Evolutionary conservation across 2,113 vertebrate genomes (phyloP).

Genomic region (Semnopithecus entellus): DNA sequence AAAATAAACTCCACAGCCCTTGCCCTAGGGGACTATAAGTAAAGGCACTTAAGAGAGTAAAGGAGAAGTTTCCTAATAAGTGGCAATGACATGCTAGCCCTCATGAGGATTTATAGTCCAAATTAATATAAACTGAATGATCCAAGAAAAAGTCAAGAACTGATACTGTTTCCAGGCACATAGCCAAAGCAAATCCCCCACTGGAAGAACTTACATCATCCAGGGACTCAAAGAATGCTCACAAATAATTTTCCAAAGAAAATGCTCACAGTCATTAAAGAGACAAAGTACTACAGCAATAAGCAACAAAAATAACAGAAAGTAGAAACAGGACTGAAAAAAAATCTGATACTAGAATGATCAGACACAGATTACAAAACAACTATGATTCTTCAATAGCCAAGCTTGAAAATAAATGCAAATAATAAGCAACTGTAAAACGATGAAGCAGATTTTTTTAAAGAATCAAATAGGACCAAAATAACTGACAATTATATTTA

Average conservation of each 20-base stretch:
- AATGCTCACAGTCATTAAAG: not conserved
- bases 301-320: constrained; percentile 3
- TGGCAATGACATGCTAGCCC: not conserved
- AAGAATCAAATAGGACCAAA: not conserved
- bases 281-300: not conserved
- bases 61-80: not conserved
- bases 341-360: not conserved
- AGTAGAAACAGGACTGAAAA: not conserved
- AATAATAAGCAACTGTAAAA: not conserved
- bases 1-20: not conserved
- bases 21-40: not conserved
- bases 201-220: not conserved
- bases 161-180: not conserved
- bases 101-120: not conserved
- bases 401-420: constrained; percentile 26
- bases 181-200: not conserved
- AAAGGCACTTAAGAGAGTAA: not conserved
- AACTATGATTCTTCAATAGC: not conserved
- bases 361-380: not conserved
- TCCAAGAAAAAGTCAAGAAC: not conserved
- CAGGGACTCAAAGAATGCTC: not conserved
- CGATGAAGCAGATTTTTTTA: not conserved
- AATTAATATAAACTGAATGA: not conserved
- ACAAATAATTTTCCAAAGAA: constrained; percentile 35
- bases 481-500: not conserved